Conservation (phyloP, 2,797 vertebrate genomes). For the Molossus alvarezi region DNA sequence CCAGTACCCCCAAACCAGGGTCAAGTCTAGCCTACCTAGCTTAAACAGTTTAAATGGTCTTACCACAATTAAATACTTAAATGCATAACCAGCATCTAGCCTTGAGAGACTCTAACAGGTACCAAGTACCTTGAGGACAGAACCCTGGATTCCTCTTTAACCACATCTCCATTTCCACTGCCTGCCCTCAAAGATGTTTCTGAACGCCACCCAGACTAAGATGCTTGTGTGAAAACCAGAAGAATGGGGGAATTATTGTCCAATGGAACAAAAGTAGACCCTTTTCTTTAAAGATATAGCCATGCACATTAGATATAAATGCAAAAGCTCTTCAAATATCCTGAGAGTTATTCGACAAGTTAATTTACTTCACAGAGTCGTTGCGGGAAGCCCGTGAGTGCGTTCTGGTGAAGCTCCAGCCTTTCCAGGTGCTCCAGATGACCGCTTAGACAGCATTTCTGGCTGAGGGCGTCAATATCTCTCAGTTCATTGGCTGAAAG, state of each 20-base stretch:
- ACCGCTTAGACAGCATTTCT: constrained; percentile 90
- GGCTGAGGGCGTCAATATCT: constrained; percentile 93
- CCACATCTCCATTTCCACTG: not conserved
- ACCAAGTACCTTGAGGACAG: not conserved
- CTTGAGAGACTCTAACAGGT: not conserved
- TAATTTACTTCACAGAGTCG: constrained; percentile 94
- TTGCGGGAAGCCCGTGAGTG: constrained; percentile 92
- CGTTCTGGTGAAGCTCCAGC: constrained; percentile 96
- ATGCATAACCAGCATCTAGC: not conserved
- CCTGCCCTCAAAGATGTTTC: not conserved
- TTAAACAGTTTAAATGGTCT: not conserved
- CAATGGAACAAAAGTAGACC: not conserved
- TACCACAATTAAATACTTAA: not conserved
- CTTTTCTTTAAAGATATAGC: not conserved
- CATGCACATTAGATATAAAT: not conserved
- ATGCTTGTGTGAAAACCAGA: not conserved
- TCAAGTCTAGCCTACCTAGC: not conserved
- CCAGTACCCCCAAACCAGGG: not conserved
- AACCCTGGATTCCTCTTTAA: not conserved
- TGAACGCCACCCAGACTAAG: not conserved
- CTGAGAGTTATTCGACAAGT: constrained; percentile 44
- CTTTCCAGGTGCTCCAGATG: constrained; percentile 94
- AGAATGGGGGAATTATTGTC: not conserved
- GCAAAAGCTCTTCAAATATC: not conserved
- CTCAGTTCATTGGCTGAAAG: constrained; percentile 97